These are phyloP conservation scores for Agonum fuliginosum DNA, from an alignment of 2,888 invertebrate genomes.

Conservation along the genomic window DNA sequence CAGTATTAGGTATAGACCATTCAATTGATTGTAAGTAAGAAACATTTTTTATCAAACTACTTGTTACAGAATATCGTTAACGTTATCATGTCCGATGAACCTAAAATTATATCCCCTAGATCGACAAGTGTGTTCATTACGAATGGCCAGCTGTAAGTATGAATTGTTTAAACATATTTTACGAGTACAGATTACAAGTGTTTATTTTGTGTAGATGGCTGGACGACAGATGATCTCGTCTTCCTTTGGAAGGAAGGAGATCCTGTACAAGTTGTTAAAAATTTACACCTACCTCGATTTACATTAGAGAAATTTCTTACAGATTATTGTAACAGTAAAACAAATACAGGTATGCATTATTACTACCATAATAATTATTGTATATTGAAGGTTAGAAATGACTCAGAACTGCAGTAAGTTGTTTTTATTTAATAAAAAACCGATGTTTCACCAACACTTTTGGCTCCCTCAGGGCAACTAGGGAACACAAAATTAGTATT, in stretches of 20 bases:
- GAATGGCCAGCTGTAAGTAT: slow-evolving; percentile 97
- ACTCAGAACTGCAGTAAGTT: too few relatives aligned
- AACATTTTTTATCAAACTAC: too few relatives aligned
- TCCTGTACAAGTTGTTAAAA: slow-evolving; percentile 96
- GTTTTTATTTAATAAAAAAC: too few relatives aligned
- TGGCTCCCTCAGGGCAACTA: too few relatives aligned
- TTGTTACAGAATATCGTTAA: slow-evolving; percentile 90
- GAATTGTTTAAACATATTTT: slow-evolving; percentile 61
- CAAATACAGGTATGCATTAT: slow-evolving; percentile 88
- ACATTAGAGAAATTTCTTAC: slow-evolving; percentile 96
- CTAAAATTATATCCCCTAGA: slow-evolving; percentile 97
- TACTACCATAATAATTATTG: too few relatives aligned
- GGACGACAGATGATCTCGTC: slow-evolving; percentile 97
- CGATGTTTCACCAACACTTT: too few relatives aligned
- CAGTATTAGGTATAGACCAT: slow-evolving; percentile 84
- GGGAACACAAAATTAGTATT: too few relatives aligned
- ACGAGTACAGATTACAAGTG: neutral
- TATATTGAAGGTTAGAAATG: too few relatives aligned
- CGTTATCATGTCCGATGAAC: slow-evolving; percentile 98
- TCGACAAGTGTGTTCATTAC: slow-evolving; percentile 93
- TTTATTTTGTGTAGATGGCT: slow-evolving; percentile 83
- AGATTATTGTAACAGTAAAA: slow-evolving; percentile 97
- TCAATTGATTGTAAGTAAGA: too few relatives aligned
- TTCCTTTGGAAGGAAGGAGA: slow-evolving; percentile 97
- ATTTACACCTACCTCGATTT: slow-evolving; percentile 94